A percentile compares a stretch with the other conserved stretches of the same genome.
These are phyloP conservation scores for Harmothoe impar DNA, from an alignment of 2,888 invertebrate species.

Conservation along the genomic window DNA sequence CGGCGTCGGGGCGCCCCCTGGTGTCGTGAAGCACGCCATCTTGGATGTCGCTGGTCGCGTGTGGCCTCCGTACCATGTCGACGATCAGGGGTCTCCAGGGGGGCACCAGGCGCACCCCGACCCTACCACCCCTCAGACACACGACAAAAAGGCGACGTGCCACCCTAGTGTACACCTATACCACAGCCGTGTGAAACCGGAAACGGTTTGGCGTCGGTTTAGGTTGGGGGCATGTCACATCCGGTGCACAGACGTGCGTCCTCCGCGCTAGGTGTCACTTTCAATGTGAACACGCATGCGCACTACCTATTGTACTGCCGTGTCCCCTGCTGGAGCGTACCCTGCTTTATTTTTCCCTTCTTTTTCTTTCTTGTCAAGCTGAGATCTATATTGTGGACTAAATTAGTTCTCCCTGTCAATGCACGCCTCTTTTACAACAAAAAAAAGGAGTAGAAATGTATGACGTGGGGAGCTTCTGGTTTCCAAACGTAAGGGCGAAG, in stretches of 20 bases:
- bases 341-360: not conserved
- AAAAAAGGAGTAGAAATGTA: too few species aligned
- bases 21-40: conserved; percentile 22
- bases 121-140: not conserved
- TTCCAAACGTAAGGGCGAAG: not conserved
- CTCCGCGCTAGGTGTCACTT: not conserved
- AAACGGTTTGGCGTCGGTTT: not conserved
- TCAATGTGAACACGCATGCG: not conserved
- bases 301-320: too few species aligned
- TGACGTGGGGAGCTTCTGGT: not conserved
- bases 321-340: too few species aligned
- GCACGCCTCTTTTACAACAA: too few species aligned
- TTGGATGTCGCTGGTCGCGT: not conserved
- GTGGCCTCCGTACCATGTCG: not conserved
- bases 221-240: conserved; percentile 15
- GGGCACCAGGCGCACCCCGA: not conserved
- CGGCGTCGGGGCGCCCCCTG: not conserved
- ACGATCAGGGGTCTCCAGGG: not conserved
- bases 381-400: too few species aligned
- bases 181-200: conserved; percentile 9
- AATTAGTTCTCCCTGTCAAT: too few species aligned
- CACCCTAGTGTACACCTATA: not conserved
- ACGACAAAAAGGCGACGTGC: not conserved
- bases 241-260: not conserved
- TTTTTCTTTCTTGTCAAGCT: not conserved